Evolutionary conservation across 35 echinoderm and acorn worm species (phyloP).

Genomic region (Eucidaris tribuloides): DNA sequence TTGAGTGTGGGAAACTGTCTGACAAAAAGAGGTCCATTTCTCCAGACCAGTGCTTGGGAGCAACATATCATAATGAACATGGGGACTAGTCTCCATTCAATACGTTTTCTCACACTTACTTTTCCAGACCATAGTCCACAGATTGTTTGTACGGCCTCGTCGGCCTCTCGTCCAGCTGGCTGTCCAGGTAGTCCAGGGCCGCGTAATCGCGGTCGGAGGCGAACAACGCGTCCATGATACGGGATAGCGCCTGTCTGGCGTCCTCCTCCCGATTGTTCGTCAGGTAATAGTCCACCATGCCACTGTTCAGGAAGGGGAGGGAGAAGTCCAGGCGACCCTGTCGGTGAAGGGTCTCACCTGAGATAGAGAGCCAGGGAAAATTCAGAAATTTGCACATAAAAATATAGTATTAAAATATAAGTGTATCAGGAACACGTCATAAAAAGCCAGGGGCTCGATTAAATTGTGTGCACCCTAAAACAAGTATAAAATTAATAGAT

Average conservation of each 20-base stretch:
- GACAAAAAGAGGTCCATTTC: too few relatives aligned
- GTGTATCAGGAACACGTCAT: too few relatives aligned
- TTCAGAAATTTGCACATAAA: background rate
- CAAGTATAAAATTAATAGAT: too few relatives aligned
- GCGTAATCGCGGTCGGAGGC: slow-evolving; percentile 20
- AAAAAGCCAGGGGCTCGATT: too few relatives aligned
- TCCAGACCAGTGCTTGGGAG: too few relatives aligned
- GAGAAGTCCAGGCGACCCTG: slow-evolving; percentile 48
- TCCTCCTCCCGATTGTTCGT: background rate
- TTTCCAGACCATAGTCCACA: slow-evolving; percentile 46
- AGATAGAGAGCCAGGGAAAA: too few relatives aligned
- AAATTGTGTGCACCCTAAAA: too few relatives aligned
- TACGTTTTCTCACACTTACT: slow-evolving; percentile 24
- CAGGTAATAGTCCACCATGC: slow-evolving; percentile 41
- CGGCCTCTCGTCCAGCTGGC: slow-evolving; percentile 37
- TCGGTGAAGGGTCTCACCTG: slow-evolving; percentile 49
- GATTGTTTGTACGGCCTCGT: slow-evolving; percentile 27
- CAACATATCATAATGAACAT: too few relatives aligned
- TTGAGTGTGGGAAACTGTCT: too few relatives aligned
- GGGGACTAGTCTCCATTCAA: too few relatives aligned
- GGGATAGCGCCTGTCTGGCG: background rate
- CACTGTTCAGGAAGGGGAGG: slow-evolving; percentile 13
- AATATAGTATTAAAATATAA: background rate
- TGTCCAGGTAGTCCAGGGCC: slow-evolving; percentile 10
- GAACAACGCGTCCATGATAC: slow-evolving; percentile 27